Evolutionary conservation across 2,888 invertebrate genomes (phyloP), one percentile per base, ranked within the genome.

Genomic region (Beris morrisii): DNA sequence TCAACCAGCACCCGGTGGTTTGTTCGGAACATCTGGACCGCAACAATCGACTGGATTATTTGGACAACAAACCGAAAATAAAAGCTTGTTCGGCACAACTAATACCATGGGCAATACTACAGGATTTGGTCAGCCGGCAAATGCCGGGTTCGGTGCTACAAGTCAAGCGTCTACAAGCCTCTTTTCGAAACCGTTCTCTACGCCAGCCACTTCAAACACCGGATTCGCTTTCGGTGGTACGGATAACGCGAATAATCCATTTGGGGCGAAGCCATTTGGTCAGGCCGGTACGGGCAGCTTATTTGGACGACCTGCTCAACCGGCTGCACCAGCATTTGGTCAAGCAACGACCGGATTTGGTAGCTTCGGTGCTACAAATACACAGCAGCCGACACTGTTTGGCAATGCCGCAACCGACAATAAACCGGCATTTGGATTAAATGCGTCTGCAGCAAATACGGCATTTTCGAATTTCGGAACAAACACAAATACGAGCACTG

Each of bases 131-230:
- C 75, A 82, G 61, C 76, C 79, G 59, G 72, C 77, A 5, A 76
- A 77, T 9, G 81, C 82, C 28, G 73, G 77, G 0, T 85, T 86
- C 74, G 82, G 84, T 66, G 84, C 85, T 65, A 81, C 87, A 1
- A 83, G 84, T 1, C 84, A 85, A 5, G 83, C 84, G 43, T 83
- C 85, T 0, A 83, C 85, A 1, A 83, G 85, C 56, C 82, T 90
- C 45, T 89, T 93, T 79, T 88, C 88, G 0, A 88, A 88, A 81
- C 84, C 84, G 61, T 84, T 82, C 71, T 81, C 85, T 58, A 85
- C 81, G 12, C 78, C 86, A 4, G 79, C 85, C 1, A 76, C 81
- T 0, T 80, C 80, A 52, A 78, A 78, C 45, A 75, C 79, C 3
- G 48, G 72, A 11, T 79, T 79, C 70, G 77, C 77, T 2, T 73